Conservation (phyloP, 2,797 vertebrate species). For the Novumbra hubbsi region DNA sequence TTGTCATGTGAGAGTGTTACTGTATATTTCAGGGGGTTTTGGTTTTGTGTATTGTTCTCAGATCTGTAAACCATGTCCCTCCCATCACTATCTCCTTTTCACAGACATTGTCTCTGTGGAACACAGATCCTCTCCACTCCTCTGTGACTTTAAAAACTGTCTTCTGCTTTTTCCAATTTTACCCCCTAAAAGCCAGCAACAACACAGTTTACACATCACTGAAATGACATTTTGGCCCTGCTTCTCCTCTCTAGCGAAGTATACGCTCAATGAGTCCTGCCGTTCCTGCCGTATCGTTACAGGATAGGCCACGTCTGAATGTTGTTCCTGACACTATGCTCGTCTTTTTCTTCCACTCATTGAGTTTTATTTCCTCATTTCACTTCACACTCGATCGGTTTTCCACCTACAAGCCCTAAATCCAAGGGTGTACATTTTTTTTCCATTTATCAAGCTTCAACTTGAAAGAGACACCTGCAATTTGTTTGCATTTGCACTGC, state of each 20-base stretch:
- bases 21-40: conserved; percentile 14
- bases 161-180: conserved; percentile 60
- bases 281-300: not conserved
- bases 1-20: conserved; percentile 4
- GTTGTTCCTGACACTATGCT: not conserved
- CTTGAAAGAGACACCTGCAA: conserved; percentile 26
- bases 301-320: not conserved
- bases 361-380: not conserved
- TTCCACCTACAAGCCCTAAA: conserved; percentile 19
- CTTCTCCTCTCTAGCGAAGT: conserved; percentile 1
- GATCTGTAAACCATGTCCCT: conserved; percentile 61
- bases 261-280: conserved; percentile 19
- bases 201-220: conserved; percentile 59
- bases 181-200: conserved; percentile 54
- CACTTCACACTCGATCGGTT: conserved; percentile 17
- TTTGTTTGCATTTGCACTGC: conserved; percentile 33
- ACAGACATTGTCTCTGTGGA: conserved; percentile 72
- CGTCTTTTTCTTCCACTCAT: not conserved
- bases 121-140: conserved; percentile 57
- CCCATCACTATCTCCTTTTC: conserved; percentile 63
- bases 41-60: conserved; percentile 38
- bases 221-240: conserved; percentile 28
- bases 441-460: conserved; percentile 37
- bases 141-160: conserved; percentile 56
- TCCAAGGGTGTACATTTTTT: conserved; percentile 19